phyloP scores from a whole-genome alignment of 2,797 vertebrate species.

The Salarias fasciatus region DNA sequence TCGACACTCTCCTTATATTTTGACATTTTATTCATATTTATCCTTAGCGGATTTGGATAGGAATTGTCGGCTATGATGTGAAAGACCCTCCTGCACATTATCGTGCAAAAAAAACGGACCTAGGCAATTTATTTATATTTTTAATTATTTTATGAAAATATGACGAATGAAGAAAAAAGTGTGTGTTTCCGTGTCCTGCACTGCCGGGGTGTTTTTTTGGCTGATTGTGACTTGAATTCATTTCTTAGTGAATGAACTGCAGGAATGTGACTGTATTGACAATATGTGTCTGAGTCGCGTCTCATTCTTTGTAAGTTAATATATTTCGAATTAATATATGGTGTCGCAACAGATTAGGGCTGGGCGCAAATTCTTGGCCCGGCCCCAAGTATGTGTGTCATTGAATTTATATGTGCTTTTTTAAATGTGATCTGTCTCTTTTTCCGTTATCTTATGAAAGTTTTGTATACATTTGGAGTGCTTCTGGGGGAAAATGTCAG shows the following conservation, averaged over 20 bases:
- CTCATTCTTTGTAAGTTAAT: conserved; percentile 57
- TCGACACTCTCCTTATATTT: conserved; percentile 66
- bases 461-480: conserved; percentile 36
- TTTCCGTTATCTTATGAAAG: conserved; percentile 48
- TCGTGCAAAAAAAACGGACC: conserved; percentile 62
- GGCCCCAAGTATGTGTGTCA: conserved; percentile 77
- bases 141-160: conserved; percentile 98
- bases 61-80: conserved; percentile 90
- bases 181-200: conserved; percentile 78
- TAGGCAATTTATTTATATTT: conserved; percentile 89
- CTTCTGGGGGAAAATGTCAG: conserved; percentile 16
- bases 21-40: conserved; percentile 71
- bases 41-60: conserved; percentile 52
- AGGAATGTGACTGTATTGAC: conserved; percentile 83
- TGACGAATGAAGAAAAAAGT: conserved; percentile 89
- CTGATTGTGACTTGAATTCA: conserved; percentile 87
- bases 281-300: conserved; percentile 58
- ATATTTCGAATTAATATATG: conserved; percentile 64
- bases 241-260: conserved; percentile 86
- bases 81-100: conserved; percentile 72
- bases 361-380: conserved; percentile 75
- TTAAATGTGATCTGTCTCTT: conserved; percentile 52
- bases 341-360: conserved; percentile 75
- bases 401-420: conserved; percentile 70
- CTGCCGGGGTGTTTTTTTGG: conserved; percentile 79